Evolutionary conservation across 2,888 invertebrate genomes (phyloP).

Genomic region (Clitarchus hookeri): DNA sequence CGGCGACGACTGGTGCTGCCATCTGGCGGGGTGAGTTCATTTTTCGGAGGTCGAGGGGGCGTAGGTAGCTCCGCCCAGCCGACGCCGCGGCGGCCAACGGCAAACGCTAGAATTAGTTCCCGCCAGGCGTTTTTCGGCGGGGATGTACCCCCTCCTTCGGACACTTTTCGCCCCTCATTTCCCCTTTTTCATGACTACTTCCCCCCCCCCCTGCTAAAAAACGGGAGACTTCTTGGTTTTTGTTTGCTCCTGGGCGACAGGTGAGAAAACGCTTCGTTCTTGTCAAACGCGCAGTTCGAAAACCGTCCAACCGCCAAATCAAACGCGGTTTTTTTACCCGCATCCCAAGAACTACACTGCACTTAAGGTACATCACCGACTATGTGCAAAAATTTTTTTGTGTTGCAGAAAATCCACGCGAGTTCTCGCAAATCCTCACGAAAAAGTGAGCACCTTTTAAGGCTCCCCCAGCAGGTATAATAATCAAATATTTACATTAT

Average conservation of each 20-base stretch:
- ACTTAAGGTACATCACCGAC: too few species aligned
- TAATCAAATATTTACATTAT: too few species aligned
- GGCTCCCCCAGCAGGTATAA: too few species aligned
- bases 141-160: neutral
- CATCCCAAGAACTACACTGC: too few species aligned
- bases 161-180: neutral
- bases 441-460: too few species aligned
- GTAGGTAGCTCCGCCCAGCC: neutral
- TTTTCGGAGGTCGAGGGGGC: neutral
- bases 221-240: neutral
- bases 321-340: neutral
- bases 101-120: neutral
- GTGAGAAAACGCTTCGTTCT: slow-evolving; percentile 3
- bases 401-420: too few species aligned
- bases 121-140: neutral
- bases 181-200: neutral
- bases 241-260: neutral
- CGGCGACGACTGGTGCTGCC: neutral
- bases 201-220: neutral
- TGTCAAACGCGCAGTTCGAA: neutral
- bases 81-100: neutral
- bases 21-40: neutral
- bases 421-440: too few species aligned
- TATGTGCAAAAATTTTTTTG: too few species aligned
- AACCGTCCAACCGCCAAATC: neutral